Evolutionary conservation across 2,797 vertebrate species (phyloP).

Genomic region (Meriones psammophilus): DNA sequence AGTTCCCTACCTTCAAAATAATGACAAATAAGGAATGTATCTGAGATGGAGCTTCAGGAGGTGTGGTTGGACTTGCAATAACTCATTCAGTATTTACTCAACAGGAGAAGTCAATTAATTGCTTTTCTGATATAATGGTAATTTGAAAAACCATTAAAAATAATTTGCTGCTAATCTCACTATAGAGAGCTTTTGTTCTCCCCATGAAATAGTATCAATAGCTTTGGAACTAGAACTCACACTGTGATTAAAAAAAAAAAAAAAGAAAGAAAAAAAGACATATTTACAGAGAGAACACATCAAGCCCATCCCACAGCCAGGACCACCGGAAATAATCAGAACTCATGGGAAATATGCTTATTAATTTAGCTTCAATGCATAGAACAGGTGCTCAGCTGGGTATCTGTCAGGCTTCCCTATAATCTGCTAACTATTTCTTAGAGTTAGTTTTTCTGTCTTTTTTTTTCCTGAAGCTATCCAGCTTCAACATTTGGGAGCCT

Average conservation of each 20-base stretch:
- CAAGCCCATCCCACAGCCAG: not conserved
- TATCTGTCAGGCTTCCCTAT: constrained; percentile 29
- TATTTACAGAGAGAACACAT: constrained; percentile 25
- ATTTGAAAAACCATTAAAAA: constrained; percentile 72
- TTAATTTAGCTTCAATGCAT: not conserved
- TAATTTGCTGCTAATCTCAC: constrained; percentile 65
- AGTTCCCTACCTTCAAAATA: not conserved
- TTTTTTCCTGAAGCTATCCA: constrained; percentile 33
- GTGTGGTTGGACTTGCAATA: not conserved
- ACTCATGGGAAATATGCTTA: not conserved
- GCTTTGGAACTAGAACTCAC: not conserved
- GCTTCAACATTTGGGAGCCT: constrained; percentile 16
- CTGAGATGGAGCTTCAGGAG: constrained; percentile 45
- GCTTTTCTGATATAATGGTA: constrained; percentile 64
- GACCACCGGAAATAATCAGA: not conserved
- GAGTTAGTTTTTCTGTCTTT: not conserved
- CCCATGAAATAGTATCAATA: constrained; percentile 55
- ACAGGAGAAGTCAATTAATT: constrained; percentile 57
- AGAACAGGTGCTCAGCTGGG: not conserved
- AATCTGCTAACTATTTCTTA: constrained; percentile 40
- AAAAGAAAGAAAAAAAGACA: not conserved
- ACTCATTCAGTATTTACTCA: constrained; percentile 67
- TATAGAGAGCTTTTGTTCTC: constrained; percentile 51
- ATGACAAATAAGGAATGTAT: not conserved
- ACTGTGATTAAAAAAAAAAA: not conserved